Base-by-base conservation (phyloP, 2,888 invertebrate species). In the Dynastes hyllus region DNA sequence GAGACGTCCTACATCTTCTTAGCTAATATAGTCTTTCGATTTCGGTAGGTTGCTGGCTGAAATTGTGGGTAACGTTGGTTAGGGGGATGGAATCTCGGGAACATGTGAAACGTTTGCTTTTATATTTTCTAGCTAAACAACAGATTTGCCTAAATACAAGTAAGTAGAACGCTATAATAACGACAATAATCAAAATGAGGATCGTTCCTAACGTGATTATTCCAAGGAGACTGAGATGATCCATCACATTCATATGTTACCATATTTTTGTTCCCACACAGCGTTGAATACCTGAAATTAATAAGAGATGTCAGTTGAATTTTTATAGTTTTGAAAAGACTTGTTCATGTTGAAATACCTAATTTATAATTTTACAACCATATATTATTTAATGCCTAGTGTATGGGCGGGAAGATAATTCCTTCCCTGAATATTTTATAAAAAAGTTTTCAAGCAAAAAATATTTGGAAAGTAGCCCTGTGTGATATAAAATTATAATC, bases 101-200 rank as follows among this genome's bases (percentile, higher is more conserved):
- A 63, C 82, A 84, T 45, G 83, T 84, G 32, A 83, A 82, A 1
- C 81, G 78, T 53, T 82, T 81, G 51, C 80, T 82, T 51, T 81
- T 83, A n/a, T 78, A 78, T 51, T 78, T 77, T 75, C 78, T 79
- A 32, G 80, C 78, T 51, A 82, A 80, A 80, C 93, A 93, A 85
- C 93, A 93, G 2, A 93, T 89, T 82, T 93, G 90, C 69, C 92
- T 90, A 80, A 93, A 91, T 37, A 93, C 92, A 84, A 93, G 93
- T 3, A 92, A 92, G 87, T 93, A 93, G 86, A 93, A 93, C 86
- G 92, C 90, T 0, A 93, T 89, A 13, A 93, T 86, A 0, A 92
- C 91, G 73, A 92, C 90, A 90, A 93, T 92, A n/a, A 92, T 81
- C 58, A 82, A 70, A 61, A 81, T 77, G 37, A 82, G 78, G 9